Conservation (phyloP, 2,888 invertebrate species). For the Trichopoda pennipes region DNA sequence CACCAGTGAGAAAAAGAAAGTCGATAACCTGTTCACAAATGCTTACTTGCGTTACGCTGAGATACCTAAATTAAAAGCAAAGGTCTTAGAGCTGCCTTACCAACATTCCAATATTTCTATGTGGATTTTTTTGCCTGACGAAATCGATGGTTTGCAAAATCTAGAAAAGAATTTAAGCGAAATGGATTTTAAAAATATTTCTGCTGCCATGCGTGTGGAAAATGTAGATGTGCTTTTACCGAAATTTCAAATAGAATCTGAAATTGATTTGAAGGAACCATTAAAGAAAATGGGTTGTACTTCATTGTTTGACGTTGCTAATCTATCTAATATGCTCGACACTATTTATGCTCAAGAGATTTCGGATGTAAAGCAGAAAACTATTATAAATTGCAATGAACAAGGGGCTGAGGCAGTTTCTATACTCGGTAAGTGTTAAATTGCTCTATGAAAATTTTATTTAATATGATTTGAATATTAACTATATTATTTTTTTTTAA, state of each 20-base stretch:
- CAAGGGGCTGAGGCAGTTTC: constrained; percentile 94
- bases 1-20: constrained; percentile 80
- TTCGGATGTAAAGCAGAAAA: constrained; percentile 90
- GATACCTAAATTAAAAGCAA: constrained; percentile 81
- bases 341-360: constrained; percentile 82
- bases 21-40: constrained; percentile 87
- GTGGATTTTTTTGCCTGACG: constrained; percentile 88
- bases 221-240: constrained; percentile 86
- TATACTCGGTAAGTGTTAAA: constrained; percentile 83
- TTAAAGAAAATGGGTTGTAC: constrained; percentile 85
- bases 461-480: neutral
- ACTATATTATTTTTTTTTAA: neutral
- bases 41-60: constrained; percentile 82
- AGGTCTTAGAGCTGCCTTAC: constrained; percentile 88
- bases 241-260: constrained; percentile 90
- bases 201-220: constrained; percentile 80
- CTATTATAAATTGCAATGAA: constrained; percentile 92
- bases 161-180: constrained; percentile 84
- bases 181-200: constrained; percentile 82
- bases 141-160: constrained; percentile 84
- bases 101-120: constrained; percentile 86
- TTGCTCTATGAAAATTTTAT: neutral
- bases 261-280: constrained; percentile 83
- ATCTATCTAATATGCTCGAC: constrained; percentile 85
- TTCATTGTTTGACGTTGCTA: constrained; percentile 84